Percentiles rank a stretch among this genome's conserved stretches.
phyloP scores from a whole-genome alignment of 1,140 invertebrate species.

The Drosophila simulans region DNA sequence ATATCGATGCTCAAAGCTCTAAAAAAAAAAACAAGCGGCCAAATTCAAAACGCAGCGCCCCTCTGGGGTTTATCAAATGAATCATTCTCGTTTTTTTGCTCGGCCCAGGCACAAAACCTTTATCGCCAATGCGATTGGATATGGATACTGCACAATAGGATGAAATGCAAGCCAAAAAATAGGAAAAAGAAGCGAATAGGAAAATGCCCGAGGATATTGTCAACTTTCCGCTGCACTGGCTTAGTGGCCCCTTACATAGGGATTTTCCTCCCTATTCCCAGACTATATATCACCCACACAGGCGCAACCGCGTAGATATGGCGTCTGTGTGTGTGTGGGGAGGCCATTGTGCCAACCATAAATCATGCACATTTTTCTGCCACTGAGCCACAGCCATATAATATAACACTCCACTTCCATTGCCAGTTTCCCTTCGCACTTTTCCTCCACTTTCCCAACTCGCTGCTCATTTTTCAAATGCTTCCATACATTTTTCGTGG shows the following conservation, averaged over 20 bases:
- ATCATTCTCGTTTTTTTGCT: constrained; percentile 49
- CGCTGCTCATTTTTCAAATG: constrained; percentile 70
- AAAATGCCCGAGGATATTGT: constrained; percentile 24
- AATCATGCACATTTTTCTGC: constrained; percentile 81
- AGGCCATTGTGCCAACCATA: constrained; percentile 70
- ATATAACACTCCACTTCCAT: constrained; percentile 45
- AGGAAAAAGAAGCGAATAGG: not conserved
- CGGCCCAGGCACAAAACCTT: constrained; percentile 28
- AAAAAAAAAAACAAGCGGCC: constrained; percentile 3
- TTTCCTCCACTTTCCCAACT: constrained; percentile 11
- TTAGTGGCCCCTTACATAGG: constrained; percentile 27
- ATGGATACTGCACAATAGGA: constrained; percentile 30
- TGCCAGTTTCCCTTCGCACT: not conserved
- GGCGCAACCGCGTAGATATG: constrained; percentile 34
- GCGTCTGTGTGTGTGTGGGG: constrained; percentile 7
- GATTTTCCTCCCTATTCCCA: constrained; percentile 10
- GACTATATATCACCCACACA: constrained; percentile 6
- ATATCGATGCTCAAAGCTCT: constrained; percentile 61
- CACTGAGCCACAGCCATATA: constrained; percentile 79
- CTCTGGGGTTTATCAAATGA: constrained; percentile 47
- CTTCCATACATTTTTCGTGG: constrained; percentile 64
- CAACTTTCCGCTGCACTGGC: constrained; percentile 51
- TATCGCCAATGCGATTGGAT: constrained; percentile 63
- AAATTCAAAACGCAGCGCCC: constrained; percentile 43
- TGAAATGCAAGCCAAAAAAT: not conserved